phyloP scores from a whole-genome alignment of 2,797 vertebrate species.

The Bradypodion ventrale region DNA sequence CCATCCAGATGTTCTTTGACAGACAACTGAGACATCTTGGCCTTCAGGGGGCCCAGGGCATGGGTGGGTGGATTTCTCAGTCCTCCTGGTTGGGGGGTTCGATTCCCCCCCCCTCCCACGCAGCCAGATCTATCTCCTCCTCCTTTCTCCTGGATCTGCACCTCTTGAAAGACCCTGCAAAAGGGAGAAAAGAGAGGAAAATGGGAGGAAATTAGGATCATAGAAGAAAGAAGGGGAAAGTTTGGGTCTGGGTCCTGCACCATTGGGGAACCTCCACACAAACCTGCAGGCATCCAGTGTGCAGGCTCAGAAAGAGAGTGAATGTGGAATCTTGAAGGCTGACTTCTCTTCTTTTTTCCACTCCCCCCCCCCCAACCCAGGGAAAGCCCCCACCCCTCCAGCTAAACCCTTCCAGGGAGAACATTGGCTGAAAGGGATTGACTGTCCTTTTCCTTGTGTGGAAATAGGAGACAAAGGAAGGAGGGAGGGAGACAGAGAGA shows the following conservation, averaged over 20 bases:
- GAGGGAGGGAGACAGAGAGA: neutral
- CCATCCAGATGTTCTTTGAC: conserved; percentile 88
- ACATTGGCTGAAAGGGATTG: conserved; percentile 36
- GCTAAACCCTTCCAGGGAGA: conserved; percentile 12
- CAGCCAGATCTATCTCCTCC: neutral
- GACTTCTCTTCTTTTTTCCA: neutral
- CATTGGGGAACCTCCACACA: neutral
- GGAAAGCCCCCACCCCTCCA: neutral
- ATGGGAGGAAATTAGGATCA: too few species aligned
- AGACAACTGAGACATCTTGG: conserved; percentile 84
- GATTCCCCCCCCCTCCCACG: too few species aligned
- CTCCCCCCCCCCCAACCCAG: neutral
- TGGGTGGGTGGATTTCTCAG: neutral
- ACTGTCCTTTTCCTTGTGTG: conserved; percentile 9
- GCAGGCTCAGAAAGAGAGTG: neutral
- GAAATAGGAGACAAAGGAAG: neutral
- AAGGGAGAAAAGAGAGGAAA: neutral
- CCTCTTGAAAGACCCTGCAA: neutral
- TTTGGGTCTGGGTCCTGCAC: too few species aligned
- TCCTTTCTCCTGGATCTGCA: neutral
- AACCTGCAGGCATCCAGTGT: neutral
- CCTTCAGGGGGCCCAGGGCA: neutral
- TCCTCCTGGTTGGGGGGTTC: too few species aligned
- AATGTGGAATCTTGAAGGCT: too few species aligned
- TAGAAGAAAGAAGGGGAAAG: neutral